These are phyloP conservation scores for Pygoscelis antarcticus DNA, from an alignment of 2,113 vertebrate species.

Conservation along the genomic window DNA sequence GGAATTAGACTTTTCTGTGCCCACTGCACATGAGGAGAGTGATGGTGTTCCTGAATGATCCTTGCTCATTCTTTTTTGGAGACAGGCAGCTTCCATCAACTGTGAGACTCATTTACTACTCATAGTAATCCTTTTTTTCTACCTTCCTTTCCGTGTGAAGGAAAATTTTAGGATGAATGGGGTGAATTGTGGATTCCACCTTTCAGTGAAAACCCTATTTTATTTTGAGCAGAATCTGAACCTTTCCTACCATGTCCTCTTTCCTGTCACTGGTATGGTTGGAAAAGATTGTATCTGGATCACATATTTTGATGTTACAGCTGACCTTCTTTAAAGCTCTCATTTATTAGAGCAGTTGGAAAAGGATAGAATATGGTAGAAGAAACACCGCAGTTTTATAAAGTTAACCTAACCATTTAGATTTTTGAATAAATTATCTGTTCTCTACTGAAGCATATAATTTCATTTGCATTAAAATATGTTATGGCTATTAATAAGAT, in stretches of 20 bases:
- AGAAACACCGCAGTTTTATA: neutral
- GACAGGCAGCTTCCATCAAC: neutral
- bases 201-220: neutral
- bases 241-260: neutral
- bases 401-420: neutral
- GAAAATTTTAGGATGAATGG: neutral
- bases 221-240: neutral
- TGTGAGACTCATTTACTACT: neutral
- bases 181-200: neutral
- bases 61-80: neutral
- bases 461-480: neutral
- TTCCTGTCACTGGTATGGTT: neutral
- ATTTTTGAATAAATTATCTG: neutral
- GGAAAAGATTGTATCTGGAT: neutral
- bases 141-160: neutral
- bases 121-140: neutral
- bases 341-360: neutral
- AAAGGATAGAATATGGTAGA: neutral
- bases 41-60: neutral
- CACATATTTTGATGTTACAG: neutral
- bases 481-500: neutral
- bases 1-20: neutral
- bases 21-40: neutral
- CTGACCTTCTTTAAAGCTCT: neutral
- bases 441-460: neutral